phyloP scores from a whole-genome alignment of 2,113 vertebrate species.

The Okapia johnstoni region DNA sequence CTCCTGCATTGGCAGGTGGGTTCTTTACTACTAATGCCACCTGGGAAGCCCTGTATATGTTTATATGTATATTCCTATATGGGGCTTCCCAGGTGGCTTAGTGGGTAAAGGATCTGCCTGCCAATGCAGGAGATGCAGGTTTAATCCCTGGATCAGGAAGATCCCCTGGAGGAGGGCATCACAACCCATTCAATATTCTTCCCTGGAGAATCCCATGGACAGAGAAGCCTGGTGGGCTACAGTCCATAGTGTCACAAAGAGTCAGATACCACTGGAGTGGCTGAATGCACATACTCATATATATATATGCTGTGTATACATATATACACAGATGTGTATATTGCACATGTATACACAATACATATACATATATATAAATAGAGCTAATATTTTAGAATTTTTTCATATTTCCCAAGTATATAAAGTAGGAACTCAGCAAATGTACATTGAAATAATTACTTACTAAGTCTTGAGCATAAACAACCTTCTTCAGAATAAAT shows the following conservation, averaged over 20 bases:
- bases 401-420: not conserved
- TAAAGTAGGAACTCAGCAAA: not conserved
- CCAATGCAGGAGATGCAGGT: not conserved
- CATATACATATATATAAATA: not conserved
- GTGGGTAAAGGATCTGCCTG: accelerated
- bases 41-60: not conserved
- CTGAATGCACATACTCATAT: not conserved
- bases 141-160: not conserved
- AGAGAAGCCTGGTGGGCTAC: not conserved
- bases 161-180: not conserved
- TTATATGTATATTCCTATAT: not conserved
- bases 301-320: not conserved
- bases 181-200: not conserved
- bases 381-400: not conserved
- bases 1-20: not conserved
- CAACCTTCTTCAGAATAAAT: not conserved
- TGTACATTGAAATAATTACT: not conserved
- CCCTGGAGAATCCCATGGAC: not conserved
- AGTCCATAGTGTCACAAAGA: not conserved
- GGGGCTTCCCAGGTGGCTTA: not conserved
- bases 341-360: not conserved
- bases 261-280: not conserved
- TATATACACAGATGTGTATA: not conserved
- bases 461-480: not conserved
- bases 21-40: not conserved